Evolutionary conservation across 2,113 vertebrate genomes (phyloP).

Genomic region (Nicator chloris): DNA sequence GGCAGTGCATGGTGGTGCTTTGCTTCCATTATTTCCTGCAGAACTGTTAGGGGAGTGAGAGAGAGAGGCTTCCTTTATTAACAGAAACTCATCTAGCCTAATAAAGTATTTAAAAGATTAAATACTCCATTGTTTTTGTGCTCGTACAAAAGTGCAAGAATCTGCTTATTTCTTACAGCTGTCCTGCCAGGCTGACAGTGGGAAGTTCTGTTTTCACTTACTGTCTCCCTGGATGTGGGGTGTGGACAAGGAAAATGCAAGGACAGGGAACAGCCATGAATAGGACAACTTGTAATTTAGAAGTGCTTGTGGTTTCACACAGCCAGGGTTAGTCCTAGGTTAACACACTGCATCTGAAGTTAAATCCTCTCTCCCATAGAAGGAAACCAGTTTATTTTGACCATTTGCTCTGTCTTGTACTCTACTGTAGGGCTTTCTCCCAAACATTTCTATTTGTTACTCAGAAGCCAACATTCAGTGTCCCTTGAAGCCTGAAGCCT

Average conservation of each 20-base stretch:
- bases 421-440: background rate
- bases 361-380: background rate
- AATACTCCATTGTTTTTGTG: background rate
- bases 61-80: background rate
- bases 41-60: background rate
- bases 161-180: background rate
- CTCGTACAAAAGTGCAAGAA: background rate
- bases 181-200: background rate
- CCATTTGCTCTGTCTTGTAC: background rate
- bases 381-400: background rate
- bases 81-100: background rate
- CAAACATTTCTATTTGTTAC: background rate
- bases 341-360: background rate
- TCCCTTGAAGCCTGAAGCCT: background rate
- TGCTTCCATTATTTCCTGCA: background rate
- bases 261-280: background rate
- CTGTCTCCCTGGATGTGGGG: background rate
- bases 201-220: background rate
- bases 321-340: background rate
- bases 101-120: background rate
- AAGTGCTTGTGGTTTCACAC: background rate
- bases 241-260: background rate
- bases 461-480: background rate
- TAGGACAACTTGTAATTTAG: background rate
- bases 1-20: background rate